phyloP scores from a whole-genome alignment of 2,113 vertebrate species.

The Passer domesticus region DNA sequence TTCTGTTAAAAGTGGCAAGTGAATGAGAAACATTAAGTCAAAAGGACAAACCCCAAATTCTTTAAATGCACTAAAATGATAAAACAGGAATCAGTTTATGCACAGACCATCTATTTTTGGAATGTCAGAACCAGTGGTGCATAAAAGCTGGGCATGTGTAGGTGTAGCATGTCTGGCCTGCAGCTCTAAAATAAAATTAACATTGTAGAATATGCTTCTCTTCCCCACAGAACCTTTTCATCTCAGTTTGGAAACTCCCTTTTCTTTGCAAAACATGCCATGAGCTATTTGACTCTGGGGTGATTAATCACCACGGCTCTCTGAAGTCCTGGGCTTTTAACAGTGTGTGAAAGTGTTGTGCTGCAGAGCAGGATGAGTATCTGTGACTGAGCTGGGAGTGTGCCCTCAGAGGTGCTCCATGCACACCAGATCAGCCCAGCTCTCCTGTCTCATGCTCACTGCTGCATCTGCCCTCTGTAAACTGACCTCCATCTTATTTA shows the following conservation, averaged over 20 bases:
- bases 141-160: not conserved
- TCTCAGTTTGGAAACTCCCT: conserved; percentile 34
- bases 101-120: not conserved
- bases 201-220: not conserved
- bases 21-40: not conserved
- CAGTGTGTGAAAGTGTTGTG: conserved; percentile 15
- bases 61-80: not conserved
- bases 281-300: not conserved
- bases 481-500: not conserved
- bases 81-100: not conserved
- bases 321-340: conserved; percentile 26
- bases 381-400: not conserved
- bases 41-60: not conserved
- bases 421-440: not conserved
- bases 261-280: not conserved
- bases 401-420: not conserved
- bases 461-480: not conserved
- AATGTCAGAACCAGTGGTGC: not conserved
- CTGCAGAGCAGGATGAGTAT: not conserved
- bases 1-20: not conserved
- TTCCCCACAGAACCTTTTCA: conserved; percentile 19
- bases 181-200: not conserved
- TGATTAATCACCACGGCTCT: conserved; percentile 26
- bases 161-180: not conserved
- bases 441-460: not conserved